phyloP scores from a whole-genome alignment of 2,888 invertebrate genomes.

The Lasioglossum villosulum region DNA sequence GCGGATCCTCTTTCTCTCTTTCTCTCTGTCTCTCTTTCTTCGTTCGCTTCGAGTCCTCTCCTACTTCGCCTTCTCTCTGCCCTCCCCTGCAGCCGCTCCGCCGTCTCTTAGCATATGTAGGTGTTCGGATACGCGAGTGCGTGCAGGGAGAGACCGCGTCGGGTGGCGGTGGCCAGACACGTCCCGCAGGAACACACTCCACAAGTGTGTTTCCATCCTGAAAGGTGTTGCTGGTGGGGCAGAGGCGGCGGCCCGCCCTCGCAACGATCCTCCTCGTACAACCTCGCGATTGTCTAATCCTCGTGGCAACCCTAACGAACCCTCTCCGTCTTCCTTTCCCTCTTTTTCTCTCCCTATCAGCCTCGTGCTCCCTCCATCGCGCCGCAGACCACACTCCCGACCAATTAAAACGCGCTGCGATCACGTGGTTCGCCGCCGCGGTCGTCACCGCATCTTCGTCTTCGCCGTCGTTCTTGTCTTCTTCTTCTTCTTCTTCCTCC shows the following conservation, averaged over 20 bases:
- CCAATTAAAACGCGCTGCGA: slow-evolving; percentile 83
- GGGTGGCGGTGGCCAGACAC: slow-evolving; percentile 51
- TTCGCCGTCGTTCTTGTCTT: slow-evolving; percentile 36
- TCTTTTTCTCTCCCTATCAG: slow-evolving; percentile 58
- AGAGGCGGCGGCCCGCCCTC: slow-evolving; percentile 76
- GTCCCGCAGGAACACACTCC: slow-evolving; percentile 65
- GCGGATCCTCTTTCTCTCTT: slow-evolving; percentile 76
- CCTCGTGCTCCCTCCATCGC: slow-evolving; percentile 65
- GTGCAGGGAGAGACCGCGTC: slow-evolving; percentile 61
- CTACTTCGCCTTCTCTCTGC: slow-evolving; percentile 7
- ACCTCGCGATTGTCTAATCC: slow-evolving; percentile 79
- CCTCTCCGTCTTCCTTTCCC: slow-evolving; percentile 46
- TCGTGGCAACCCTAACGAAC: slow-evolving; percentile 76
- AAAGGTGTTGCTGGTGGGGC: slow-evolving; percentile 82
- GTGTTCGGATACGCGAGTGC: slow-evolving; percentile 54
- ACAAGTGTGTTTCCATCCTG: slow-evolving; percentile 68
- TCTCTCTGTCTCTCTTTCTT: slow-evolving; percentile 27
- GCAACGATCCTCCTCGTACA: slow-evolving; percentile 72
- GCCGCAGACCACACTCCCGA: slow-evolving; percentile 70
- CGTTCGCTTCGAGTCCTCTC: slow-evolving; percentile 8
- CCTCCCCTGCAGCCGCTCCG: slow-evolving; percentile 19
- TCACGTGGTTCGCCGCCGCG: slow-evolving; percentile 77
- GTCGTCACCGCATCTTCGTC: slow-evolving; percentile 53
- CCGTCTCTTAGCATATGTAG: slow-evolving; percentile 33
- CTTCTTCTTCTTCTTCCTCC: slow-evolving; percentile 9